phyloP scores from a whole-genome alignment of 2,888 invertebrate species.

The Temnothorax rugatulus region DNA sequence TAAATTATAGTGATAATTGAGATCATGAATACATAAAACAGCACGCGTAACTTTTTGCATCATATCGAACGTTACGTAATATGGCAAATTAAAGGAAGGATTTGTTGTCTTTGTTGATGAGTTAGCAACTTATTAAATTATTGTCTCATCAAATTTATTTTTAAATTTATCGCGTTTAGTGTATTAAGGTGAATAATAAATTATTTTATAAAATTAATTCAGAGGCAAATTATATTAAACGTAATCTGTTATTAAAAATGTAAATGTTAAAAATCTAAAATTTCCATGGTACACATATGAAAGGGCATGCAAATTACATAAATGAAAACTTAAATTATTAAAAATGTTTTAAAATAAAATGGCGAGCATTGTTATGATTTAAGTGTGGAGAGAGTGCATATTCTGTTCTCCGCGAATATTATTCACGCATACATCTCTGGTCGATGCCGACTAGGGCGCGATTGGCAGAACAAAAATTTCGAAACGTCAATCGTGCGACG shows the following conservation, averaged over 20 bases:
- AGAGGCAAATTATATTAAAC: not conserved
- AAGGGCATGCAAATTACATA: not conserved
- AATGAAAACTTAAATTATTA: not conserved
- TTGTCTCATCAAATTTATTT: too few relatives aligned
- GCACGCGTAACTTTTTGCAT: not conserved
- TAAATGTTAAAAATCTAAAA: constrained; percentile 4
- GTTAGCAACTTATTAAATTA: not conserved
- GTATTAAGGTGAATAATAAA: not conserved
- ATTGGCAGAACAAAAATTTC: constrained; percentile 46
- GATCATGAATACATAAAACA: not conserved
- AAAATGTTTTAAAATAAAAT: constrained; percentile 7
- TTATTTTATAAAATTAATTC: not conserved
- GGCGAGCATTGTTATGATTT: not conserved
- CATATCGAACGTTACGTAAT: not conserved
- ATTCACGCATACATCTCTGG: constrained; percentile 51
- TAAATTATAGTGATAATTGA: not conserved
- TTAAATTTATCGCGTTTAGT: not conserved
- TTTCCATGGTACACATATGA: not conserved
- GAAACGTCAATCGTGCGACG: constrained; percentile 53
- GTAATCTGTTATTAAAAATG: not conserved
- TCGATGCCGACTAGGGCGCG: constrained; percentile 50
- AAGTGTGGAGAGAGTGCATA: not conserved
- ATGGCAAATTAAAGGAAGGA: not conserved
- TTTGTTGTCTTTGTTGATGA: not conserved
- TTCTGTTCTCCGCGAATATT: not conserved